Conservation (phyloP, 2,888 invertebrate genomes). For the Alentia gelatinosa region DNA sequence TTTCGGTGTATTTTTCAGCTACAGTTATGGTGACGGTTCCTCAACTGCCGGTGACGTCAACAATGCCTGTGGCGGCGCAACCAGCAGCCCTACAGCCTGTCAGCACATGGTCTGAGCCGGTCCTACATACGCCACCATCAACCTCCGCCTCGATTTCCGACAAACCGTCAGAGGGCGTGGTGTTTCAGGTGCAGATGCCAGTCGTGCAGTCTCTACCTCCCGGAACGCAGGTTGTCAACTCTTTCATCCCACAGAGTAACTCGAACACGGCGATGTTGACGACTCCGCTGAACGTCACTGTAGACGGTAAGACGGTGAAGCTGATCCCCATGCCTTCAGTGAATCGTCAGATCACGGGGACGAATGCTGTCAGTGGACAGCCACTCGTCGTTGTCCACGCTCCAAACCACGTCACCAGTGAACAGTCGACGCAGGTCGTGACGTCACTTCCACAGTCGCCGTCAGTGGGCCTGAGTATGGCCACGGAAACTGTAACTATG, state of each 20-base stretch:
- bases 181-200: not conserved
- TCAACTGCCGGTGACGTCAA: too few species aligned
- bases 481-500: too few species aligned
- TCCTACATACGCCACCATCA: not conserved
- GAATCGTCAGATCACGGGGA: too few species aligned
- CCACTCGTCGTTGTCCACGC: not conserved
- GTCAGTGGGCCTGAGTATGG: too few species aligned
- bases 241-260: not conserved
- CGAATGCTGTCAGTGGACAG: not conserved
- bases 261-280: too few species aligned
- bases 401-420: not conserved
- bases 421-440: not conserved
- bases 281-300: not conserved
- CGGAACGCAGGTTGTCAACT: not conserved
- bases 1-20: too few species aligned
- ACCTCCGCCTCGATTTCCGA: not conserved
- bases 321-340: not conserved
- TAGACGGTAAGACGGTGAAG: not conserved
- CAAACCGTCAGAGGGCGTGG: not conserved
- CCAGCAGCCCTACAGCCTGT: too few species aligned
- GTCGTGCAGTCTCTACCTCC: not conserved
- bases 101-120: too few species aligned
- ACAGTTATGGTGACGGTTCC: too few species aligned
- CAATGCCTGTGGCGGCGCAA: too few species aligned
- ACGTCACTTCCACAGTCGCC: not conserved